Evolutionary conservation across 2,888 invertebrate species (phyloP), one percentile per base, ranked within the genome.

Genomic region (Xylota sylvarum): DNA sequence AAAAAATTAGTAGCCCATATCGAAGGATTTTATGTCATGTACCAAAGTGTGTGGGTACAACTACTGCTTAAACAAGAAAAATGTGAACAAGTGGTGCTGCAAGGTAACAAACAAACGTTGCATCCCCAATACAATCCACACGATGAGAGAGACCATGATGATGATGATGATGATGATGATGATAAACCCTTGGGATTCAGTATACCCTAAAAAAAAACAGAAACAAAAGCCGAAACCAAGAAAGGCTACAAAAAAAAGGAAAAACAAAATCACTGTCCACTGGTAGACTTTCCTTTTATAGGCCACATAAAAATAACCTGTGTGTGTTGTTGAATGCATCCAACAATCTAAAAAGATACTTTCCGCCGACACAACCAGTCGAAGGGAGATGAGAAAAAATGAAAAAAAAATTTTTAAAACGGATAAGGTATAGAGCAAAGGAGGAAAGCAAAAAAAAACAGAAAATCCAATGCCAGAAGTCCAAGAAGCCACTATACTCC

Each of bases 21-120:
- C 76, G 70, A 81, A 60, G 69, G 82, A 64, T 74, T 85, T 85
- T 81, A 85, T 81, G 85, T 85, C 85, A 82, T 82, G 86, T 86
- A 73, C 82, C 86, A 64, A 86, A 86, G 86, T 86, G 86, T 86
- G 86, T 82, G 86, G 86, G 86, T 86, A 86, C 86, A 86, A 82
- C 72, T 73, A 65, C 84, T 80, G 74, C 73, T 67, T 58, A 30
- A 55, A 78, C 73, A 62, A 50, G 55, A 9, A 62, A 32, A 30
- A 60, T 12, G 17, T 46, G 60, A 55, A 80, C 85, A 81, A 80
- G 72, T 86, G 72, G 50, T 86, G 72, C 76, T 67, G 77, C 77
- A 73, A 86, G 67, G 86, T 69, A 82, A 67, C 55, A 43, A 43
- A 81, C 43, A 64, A 73, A 67, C 67, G 40, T 64, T 70, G 60